Evolutionary conservation across 2,113 vertebrate species (phyloP), one percentile per base, ranked within the genome.

Genomic region (Lucifuga dentata): DNA sequence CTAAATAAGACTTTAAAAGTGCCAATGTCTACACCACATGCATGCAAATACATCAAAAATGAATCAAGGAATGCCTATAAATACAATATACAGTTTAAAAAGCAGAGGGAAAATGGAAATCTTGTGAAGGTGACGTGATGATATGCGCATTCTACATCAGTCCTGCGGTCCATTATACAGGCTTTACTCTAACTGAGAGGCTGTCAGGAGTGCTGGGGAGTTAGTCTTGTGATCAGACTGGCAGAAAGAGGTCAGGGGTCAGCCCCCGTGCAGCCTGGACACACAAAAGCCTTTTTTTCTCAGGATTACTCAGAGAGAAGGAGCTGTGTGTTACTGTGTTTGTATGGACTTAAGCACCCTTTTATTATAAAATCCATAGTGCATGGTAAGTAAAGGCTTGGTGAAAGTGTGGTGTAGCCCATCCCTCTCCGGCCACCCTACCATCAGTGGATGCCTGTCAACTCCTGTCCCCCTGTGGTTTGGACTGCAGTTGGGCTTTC

Each of bases 371-470:
- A 79, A 85, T 90, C 87, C 80, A 84, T 75, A 44, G 57, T 79
- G 82, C 78, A 73, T 77, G 76, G 66, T 91, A 92, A 93, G 73
- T 90, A 90, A 85, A 90, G 91, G 88, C 83, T 83, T 89, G 68
- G 80, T 65, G 74, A 44, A 83, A 58, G 73, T 72, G 87, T 78
- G 86, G 84, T 41, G 26, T 45, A 69, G 80, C 63, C 81, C 80
- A 59, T 90, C 74, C 86, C 41, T 88, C 85, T 88, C 73, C 65
- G 67, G 85, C 74, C 72, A 74, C 80, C 76, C 83, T 79, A 76
- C 66, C 80, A 85, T 89, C 80, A 89, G 56, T 46, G 61, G 76
- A 83, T 69, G 78, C 49, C 72, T 78, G 78, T 83, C 48, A 19
- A 76, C 62, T 81, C 75, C 55, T 70, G 38, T 68, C 57, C 80